Evolutionary conservation across 2,797 vertebrate species (phyloP).

Genomic region (Zenarchopterus dispar): DNA sequence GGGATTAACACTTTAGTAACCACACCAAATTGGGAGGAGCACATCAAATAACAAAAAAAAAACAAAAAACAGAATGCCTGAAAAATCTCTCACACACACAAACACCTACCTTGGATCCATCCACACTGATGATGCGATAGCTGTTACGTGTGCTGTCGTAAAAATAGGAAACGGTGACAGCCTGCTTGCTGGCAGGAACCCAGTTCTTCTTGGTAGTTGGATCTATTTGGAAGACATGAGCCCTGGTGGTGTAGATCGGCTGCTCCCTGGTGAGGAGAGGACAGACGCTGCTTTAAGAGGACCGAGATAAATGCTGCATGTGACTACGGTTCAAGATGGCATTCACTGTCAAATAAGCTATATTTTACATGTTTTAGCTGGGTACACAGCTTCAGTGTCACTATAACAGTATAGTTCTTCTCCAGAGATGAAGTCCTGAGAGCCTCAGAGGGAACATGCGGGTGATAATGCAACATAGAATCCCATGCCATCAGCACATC

Average conservation of each 20-base stretch:
- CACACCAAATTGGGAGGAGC: too few species aligned
- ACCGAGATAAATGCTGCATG: conserved; percentile 5
- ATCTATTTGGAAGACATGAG: conserved; percentile 99
- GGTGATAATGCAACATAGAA: conserved; percentile 69
- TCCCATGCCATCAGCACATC: conserved; percentile 60
- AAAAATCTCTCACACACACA: too few species aligned
- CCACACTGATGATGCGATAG: conserved; percentile 99
- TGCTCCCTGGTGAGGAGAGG: conserved; percentile 86
- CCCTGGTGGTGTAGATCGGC: conserved; percentile 98
- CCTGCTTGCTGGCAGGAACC: conserved; percentile 99
- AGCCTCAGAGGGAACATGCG: conserved; percentile 11
- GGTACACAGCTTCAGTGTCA: conserved; percentile 1
- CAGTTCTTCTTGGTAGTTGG: conserved; percentile 99
- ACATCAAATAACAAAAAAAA: too few species aligned
- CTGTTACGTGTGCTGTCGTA: conserved; percentile 99
- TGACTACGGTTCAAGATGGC: conserved; percentile 9
- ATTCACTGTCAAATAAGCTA: not conserved
- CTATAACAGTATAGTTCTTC: conserved; percentile 7
- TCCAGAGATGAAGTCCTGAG: conserved; percentile 30
- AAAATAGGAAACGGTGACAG: conserved; percentile 98
- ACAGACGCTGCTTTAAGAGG: conserved; percentile 7
- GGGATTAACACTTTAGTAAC: too few species aligned
- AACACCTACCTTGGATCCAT: conserved; percentile 92
- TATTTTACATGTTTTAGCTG: conserved; percentile 1
- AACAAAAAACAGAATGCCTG: too few species aligned